Percentiles rank a stretch among this genome's conserved stretches.
Evolutionary conservation across 1,140 invertebrate species (phyloP).

Genomic region (Magallana gigas): DNA sequence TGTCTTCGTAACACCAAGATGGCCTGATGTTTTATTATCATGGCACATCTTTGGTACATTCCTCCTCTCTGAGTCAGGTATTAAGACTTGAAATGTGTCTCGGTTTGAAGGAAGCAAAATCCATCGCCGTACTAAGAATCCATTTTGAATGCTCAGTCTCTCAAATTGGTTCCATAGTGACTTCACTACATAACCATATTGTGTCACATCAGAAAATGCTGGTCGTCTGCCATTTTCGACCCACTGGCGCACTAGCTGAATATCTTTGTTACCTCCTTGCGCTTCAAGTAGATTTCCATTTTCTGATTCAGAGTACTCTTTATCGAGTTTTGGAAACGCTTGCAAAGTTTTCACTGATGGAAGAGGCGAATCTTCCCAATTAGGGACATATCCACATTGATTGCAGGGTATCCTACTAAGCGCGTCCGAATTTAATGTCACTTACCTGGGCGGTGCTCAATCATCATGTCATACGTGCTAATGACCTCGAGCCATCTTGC

Average conservation of each 20-base stretch:
- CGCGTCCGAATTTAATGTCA: not conserved
- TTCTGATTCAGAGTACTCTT: too few species aligned
- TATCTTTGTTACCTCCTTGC: too few species aligned
- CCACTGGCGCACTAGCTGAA: too few species aligned
- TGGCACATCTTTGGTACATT: too few species aligned
- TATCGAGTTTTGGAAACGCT: not conserved
- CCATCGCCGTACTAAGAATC: constrained; percentile 4
- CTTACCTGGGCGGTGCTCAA: constrained; percentile 26
- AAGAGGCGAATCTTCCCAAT: not conserved
- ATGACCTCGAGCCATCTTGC: constrained; percentile 37
- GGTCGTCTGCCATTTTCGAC: not conserved
- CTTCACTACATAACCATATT: constrained; percentile 18
- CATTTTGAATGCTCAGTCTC: not conserved
- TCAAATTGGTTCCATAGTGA: constrained; percentile 43
- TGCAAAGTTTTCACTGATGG: not conserved
- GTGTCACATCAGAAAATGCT: not conserved
- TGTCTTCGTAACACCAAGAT: too few species aligned
- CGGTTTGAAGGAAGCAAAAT: constrained; percentile 71
- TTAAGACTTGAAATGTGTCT: constrained; percentile 73
- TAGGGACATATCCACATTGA: not conserved
- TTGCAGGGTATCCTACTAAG: not conserved
- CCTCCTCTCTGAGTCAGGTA: not conserved
- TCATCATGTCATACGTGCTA: constrained; percentile 5
- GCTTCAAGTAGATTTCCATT: too few species aligned
- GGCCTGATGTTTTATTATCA: too few species aligned